These are phyloP conservation scores for Ctenomys sociabilis DNA, from an alignment of 2,113 vertebrate species.

Conservation along the genomic window DNA sequence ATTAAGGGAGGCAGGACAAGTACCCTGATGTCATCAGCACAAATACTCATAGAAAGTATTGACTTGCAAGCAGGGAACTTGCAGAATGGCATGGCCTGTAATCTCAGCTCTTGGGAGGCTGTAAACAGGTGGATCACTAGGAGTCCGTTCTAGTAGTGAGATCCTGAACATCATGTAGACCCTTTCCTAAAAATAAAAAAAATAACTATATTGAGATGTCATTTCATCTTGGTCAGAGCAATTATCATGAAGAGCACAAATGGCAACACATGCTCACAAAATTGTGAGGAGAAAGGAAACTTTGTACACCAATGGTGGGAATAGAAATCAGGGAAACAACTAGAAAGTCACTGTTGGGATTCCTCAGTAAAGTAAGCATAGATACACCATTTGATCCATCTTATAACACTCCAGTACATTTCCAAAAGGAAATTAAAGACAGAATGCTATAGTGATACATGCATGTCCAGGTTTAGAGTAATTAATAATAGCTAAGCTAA, in stretches of 20 bases:
- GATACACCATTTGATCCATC: neutral
- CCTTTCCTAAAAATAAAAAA: too few relatives aligned
- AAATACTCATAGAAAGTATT: neutral
- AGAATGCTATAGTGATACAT: neutral
- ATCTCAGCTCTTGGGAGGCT: neutral
- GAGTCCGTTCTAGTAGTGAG: too few relatives aligned
- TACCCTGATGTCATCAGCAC: rapidly evolving
- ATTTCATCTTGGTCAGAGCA: neutral
- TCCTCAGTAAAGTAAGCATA: neutral
- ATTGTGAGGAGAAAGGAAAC: neutral
- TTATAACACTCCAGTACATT: neutral
- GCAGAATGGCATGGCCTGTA: neutral
- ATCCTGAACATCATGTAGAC: too few relatives aligned
- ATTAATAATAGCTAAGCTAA: neutral
- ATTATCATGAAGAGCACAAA: neutral
- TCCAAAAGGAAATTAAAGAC: neutral
- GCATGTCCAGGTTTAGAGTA: neutral
- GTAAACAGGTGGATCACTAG: too few relatives aligned
- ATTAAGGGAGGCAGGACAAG: neutral
- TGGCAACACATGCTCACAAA: neutral
- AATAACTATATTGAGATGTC: neutral
- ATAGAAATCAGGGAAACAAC: too few relatives aligned
- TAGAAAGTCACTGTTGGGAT: neutral
- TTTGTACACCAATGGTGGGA: neutral
- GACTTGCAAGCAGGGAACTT: neutral